phyloP scores from a whole-genome alignment of 2,113 vertebrate genomes.

The Calyptommatus sinebrachiatus region DNA sequence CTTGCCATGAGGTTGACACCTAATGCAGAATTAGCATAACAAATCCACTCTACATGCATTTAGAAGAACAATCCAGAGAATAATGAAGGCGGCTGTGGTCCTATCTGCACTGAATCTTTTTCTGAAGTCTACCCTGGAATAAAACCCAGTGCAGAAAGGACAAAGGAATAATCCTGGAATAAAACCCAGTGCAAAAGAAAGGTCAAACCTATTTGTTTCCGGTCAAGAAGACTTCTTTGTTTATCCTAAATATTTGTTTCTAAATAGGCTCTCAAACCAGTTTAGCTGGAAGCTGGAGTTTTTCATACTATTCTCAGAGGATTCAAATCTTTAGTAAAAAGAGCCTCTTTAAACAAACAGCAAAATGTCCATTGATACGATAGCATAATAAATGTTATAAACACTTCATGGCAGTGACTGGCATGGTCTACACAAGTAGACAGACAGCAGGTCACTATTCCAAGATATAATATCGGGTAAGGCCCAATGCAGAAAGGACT shows the following conservation, averaged over 20 bases:
- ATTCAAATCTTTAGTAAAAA: neutral
- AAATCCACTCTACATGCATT: slow-evolving; percentile 2
- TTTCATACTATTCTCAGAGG: too few species aligned
- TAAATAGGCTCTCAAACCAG: neutral
- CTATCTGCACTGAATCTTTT: too few species aligned
- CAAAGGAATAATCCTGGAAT: too few species aligned
- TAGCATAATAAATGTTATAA: neutral
- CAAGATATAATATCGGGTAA: too few species aligned
- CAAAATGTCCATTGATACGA: neutral
- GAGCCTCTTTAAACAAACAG: neutral
- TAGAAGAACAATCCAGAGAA: neutral
- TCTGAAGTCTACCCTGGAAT: too few species aligned
- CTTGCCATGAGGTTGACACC: neutral
- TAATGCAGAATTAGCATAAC: neutral
- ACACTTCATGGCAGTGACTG: too few species aligned
- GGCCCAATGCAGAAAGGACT: too few species aligned
- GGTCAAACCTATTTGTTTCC: neutral
- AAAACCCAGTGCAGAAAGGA: too few species aligned
- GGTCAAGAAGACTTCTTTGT: neutral
- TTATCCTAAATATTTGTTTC: neutral
- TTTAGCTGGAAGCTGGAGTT: neutral
- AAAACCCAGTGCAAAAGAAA: too few species aligned
- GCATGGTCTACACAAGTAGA: too few species aligned
- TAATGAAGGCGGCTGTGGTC: neutral
- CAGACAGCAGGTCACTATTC: too few species aligned